phyloP scores from a whole-genome alignment of 1,140 invertebrate genomes.

The Pogonomyrmex barbatus region DNA sequence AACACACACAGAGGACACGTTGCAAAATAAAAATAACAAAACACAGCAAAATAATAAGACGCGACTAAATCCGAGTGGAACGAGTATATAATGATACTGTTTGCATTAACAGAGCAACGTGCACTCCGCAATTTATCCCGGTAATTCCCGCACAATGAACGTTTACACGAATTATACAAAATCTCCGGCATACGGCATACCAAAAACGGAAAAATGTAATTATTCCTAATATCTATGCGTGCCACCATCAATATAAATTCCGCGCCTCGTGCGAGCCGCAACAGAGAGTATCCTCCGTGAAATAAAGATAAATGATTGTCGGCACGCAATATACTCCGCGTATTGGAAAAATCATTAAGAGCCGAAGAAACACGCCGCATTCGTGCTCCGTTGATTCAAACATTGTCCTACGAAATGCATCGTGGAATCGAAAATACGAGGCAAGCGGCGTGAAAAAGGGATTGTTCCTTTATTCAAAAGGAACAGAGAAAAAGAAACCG shows the following conservation, averaged over 20 bases:
- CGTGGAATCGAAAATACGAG: conserved; percentile 1
- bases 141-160: conserved; percentile 20
- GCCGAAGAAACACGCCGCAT: conserved; percentile 31
- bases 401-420: conserved; percentile 29
- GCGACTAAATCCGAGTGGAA: background rate
- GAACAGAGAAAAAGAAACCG: background rate
- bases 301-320: conserved; percentile 69
- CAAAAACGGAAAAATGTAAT: conserved; percentile 77
- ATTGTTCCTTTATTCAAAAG: background rate
- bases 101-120: conserved; percentile 9
- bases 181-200: conserved; percentile 36
- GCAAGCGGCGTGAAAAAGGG: background rate
- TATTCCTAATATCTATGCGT: conserved; percentile 75
- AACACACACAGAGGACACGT: background rate
- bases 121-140: conserved; percentile 33
- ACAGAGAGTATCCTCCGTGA: conserved; percentile 64
- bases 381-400: conserved; percentile 26
- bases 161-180: background rate
- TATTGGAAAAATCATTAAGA: conserved; percentile 60
- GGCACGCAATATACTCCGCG: conserved; percentile 42
- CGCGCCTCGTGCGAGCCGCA: conserved; percentile 69
- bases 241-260: conserved; percentile 79
- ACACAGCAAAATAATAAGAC: background rate
- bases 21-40: background rate
- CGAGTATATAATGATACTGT: background rate